Percentiles rank a stretch among this genome's conserved stretches.
Evolutionary conservation across 2,797 vertebrate species (phyloP).

Genomic region (Manis javanica): DNA sequence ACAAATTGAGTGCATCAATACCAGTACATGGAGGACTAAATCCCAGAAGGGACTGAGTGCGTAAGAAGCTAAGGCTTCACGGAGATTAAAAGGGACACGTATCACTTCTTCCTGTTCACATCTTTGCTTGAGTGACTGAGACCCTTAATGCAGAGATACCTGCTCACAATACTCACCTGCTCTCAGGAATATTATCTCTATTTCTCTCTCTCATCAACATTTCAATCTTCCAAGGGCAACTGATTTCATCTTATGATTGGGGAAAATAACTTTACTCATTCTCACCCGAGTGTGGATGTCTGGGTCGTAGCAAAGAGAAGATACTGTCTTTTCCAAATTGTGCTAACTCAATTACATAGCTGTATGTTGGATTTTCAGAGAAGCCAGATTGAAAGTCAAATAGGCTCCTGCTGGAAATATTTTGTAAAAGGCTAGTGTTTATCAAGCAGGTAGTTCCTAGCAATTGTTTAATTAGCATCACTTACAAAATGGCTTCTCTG

Average conservation of each 20-base stretch:
- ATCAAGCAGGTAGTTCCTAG: not conserved
- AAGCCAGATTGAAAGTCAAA: not conserved
- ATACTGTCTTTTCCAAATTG: not conserved
- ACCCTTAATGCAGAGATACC: not conserved
- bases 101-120: not conserved
- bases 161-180: not conserved
- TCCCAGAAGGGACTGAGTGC: not conserved
- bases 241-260: not conserved
- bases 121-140: not conserved
- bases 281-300: not conserved
- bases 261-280: not conserved
- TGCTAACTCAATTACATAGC: not conserved
- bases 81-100: accelerated
- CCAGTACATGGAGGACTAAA: accelerated
- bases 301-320: not conserved
- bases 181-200: not conserved
- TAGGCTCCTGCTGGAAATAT: not conserved
- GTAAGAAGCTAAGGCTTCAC: accelerated
- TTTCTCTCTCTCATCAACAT: not conserved
- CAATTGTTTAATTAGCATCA: not conserved
- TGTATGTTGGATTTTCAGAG: not conserved
- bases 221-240: too few relatives aligned
- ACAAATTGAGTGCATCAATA: not conserved
- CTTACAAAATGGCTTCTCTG: not conserved
- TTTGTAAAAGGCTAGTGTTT: not conserved